Percentiles rank a stretch among this genome's conserved stretches.
These are phyloP conservation scores for Andrena flavipes DNA, from an alignment of 2,888 invertebrate genomes.

Conservation along the genomic window DNA sequence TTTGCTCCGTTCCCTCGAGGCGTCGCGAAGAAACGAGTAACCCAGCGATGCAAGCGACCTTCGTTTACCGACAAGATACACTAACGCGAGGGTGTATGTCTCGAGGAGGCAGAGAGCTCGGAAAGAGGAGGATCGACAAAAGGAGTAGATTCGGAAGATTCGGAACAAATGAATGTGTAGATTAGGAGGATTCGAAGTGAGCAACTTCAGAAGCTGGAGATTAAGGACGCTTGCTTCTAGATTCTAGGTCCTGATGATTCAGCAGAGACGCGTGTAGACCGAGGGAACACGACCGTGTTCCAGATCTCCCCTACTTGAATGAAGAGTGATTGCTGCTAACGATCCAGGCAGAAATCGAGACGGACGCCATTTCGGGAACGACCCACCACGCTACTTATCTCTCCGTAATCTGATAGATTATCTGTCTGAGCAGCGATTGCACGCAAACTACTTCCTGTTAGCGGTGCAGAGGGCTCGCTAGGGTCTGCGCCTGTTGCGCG, in stretches of 20 bases:
- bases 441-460: constrained; percentile 73
- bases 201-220: no score
- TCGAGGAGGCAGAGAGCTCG: no score
- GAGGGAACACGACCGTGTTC: neutral
- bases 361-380: constrained; percentile 43
- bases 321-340: neutral
- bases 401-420: constrained; percentile 66
- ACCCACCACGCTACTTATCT: constrained; percentile 59
- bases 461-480: constrained; percentile 26
- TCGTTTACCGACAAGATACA: neutral
- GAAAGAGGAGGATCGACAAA: no score
- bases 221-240: no score
- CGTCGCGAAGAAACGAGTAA: no score
- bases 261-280: neutral
- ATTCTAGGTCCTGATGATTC: neutral
- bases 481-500: constrained; percentile 67
- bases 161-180: no score
- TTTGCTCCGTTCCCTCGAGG: neutral
- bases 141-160: no score
- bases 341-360: neutral
- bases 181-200: no score
- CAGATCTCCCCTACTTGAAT: neutral
- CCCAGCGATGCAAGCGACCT: no score
- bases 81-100: no score
- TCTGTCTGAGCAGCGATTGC: constrained; percentile 71